phyloP scores from a whole-genome alignment of 2,888 invertebrate genomes.

The Balanococcus diminutus region DNA sequence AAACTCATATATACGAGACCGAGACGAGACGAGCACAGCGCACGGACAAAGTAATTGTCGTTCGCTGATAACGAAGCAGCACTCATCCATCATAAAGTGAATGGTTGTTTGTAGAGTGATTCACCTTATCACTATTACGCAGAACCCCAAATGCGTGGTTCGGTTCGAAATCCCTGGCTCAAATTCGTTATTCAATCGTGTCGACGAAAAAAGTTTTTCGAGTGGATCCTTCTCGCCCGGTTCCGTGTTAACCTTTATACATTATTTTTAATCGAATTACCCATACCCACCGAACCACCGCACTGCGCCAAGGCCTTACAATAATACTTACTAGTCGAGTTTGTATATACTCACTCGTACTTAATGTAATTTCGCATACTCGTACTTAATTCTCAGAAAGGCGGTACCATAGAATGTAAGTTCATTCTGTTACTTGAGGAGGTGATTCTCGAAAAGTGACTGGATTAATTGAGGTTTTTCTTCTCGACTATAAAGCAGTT shows the following conservation, averaged over 20 bases:
- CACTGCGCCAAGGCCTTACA: no score
- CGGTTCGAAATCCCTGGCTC: slow-evolving; percentile 47
- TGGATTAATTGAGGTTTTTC: no score
- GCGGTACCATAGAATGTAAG: no score
- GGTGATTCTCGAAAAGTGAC: no score
- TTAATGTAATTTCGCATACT: no score
- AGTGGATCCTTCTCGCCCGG: neutral
- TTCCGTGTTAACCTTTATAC: neutral
- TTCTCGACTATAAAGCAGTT: no score
- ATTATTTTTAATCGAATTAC: slow-evolving; percentile 26
- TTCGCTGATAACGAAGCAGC: slow-evolving; percentile 53
- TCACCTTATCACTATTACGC: slow-evolving; percentile 55
- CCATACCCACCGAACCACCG: no score
- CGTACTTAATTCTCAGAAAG: no score
- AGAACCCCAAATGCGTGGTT: slow-evolving; percentile 53
- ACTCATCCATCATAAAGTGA: slow-evolving; percentile 55
- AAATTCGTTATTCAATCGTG: slow-evolving; percentile 45
- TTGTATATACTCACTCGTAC: no score
- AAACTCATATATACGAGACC: neutral
- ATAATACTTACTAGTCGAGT: no score
- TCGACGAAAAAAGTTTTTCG: neutral
- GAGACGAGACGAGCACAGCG: neutral
- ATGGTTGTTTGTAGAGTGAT: slow-evolving; percentile 55
- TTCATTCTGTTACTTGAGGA: no score
- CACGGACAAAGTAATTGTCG: slow-evolving; percentile 41